Conservation (phyloP, 1,140 invertebrate genomes). For the Magallana ariakensis region DNA sequence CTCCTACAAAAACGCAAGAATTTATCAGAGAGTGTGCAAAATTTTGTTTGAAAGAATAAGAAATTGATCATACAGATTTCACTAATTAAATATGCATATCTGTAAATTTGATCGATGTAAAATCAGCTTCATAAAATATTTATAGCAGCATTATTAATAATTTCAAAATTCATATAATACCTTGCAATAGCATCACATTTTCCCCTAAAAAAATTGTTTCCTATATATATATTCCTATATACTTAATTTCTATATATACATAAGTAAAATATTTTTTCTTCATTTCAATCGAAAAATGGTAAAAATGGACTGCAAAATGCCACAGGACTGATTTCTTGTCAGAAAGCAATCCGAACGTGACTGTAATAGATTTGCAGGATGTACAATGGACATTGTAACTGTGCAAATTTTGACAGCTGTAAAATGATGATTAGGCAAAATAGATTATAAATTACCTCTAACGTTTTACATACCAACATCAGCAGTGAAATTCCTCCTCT, state of each 20-base stretch:
- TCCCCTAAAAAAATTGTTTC: not conserved
- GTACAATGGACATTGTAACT: conserved; percentile 26
- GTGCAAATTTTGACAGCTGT: conserved; percentile 31
- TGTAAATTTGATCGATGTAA: conserved; percentile 5
- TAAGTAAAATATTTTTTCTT: too few relatives aligned
- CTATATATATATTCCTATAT: too few relatives aligned
- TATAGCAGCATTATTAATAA: not conserved
- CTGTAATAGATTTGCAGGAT: not conserved
- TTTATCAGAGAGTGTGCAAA: conserved; percentile 42
- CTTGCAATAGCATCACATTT: not conserved
- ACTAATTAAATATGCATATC: not conserved
- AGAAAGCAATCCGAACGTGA: conserved; percentile 7
- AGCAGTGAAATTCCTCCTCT: conserved; percentile 35
- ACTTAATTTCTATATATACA: too few relatives aligned
- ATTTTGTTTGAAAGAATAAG: not conserved
- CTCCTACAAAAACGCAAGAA: conserved; percentile 85
- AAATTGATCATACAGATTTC: not conserved
- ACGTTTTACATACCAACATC: conserved; percentile 41
- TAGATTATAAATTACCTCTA: conserved; percentile 30
- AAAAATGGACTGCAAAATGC: not conserved
- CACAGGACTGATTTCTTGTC: conserved; percentile 19
- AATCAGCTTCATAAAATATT: conserved; percentile 6
- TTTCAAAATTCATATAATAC: not conserved
- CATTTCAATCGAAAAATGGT: too few relatives aligned
- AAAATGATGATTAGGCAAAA: conserved; percentile 42